Evolutionary conservation across 2,797 vertebrate genomes (phyloP), one percentile per base, ranked within the genome.

Genomic region (Sebastes trivittatus): DNA sequence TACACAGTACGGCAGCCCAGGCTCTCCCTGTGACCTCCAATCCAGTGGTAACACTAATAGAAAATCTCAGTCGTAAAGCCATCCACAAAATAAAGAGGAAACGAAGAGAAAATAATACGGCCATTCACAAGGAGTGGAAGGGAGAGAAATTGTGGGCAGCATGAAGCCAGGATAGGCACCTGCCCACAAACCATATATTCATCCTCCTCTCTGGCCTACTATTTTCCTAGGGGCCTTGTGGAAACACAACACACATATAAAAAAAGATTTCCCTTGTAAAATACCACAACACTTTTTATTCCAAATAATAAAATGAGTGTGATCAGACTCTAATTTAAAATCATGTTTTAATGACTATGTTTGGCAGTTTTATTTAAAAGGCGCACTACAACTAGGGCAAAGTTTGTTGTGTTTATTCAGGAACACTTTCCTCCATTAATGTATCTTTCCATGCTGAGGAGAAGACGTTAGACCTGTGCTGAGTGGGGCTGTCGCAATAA

Each of bases 281-380:
- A 89, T 82, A 92, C 89, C 89, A 77, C 89, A 90, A 81, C 65
- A 74, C 80, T 8, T 83, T 91, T 90, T 87, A 89, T 89, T 91
- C 83, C 64, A 76, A 88, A 92, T 94, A 92, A 93, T 94, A 93
- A 94, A 94, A 92, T 36, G 60, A 84, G 82, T 84, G 82, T 72
- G 83, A 91, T 90, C 89, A 92, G 82, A 76, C 89, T 75, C 64
- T 86, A 68, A 88, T 86, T 86, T 78, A 83, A 91, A 88, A 82
- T 77, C 46, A 81, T 81, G 71, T 80, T 91, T 91, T 90, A 90
- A 87, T 80, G 84, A 88, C 86, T 83, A 77, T 85, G 89, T 91
- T 92, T 92, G 88, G 86, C 91, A 62, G 75, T 64, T 78, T 79
- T 72, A 54, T 89, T 87, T 84, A 63, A 87, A 86, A 81, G 34